Conservation (phyloP, 2,888 invertebrate genomes). For the Clivina fossor region DNA sequence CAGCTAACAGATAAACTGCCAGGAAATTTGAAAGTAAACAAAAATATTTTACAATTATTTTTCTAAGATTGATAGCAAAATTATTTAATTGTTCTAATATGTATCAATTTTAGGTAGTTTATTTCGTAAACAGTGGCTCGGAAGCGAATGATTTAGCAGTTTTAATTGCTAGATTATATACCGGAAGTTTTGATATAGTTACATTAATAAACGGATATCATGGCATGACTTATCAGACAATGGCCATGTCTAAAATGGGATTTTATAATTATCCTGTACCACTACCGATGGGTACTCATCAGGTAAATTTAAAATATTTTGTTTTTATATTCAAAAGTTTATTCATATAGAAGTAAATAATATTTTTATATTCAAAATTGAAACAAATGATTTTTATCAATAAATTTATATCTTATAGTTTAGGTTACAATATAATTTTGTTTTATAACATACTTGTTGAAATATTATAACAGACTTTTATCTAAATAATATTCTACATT, state of each 20-base stretch:
- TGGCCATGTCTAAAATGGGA: slow-evolving; percentile 76
- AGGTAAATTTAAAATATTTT: slow-evolving; percentile 61
- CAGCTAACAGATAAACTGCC: slow-evolving; percentile 81
- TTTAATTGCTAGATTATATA: slow-evolving; percentile 81
- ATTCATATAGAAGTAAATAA: too few species aligned
- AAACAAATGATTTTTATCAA: too few species aligned
- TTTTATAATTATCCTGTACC: slow-evolving; percentile 78
- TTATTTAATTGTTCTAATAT: slow-evolving; percentile 18
- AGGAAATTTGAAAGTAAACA: slow-evolving; percentile 74
- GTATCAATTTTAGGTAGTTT: slow-evolving; percentile 72
- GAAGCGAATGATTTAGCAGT: slow-evolving; percentile 97
- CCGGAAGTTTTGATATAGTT: slow-evolving; percentile 81
- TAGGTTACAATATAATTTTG: too few species aligned
- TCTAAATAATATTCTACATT: too few species aligned
- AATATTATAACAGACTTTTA: too few species aligned
- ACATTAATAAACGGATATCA: slow-evolving; percentile 90
- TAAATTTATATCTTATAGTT: too few species aligned
- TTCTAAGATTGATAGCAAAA: not conserved
- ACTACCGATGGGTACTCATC: slow-evolving; percentile 70
- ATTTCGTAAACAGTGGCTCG: slow-evolving; percentile 94
- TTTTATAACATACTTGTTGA: too few species aligned
- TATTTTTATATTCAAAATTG: too few species aligned
- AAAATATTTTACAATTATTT: too few species aligned
- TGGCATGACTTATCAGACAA: slow-evolving; percentile 82
- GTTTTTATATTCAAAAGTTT: not conserved